phyloP scores from a whole-genome alignment of 2,113 vertebrate species.

The Hippotragus niger region DNA sequence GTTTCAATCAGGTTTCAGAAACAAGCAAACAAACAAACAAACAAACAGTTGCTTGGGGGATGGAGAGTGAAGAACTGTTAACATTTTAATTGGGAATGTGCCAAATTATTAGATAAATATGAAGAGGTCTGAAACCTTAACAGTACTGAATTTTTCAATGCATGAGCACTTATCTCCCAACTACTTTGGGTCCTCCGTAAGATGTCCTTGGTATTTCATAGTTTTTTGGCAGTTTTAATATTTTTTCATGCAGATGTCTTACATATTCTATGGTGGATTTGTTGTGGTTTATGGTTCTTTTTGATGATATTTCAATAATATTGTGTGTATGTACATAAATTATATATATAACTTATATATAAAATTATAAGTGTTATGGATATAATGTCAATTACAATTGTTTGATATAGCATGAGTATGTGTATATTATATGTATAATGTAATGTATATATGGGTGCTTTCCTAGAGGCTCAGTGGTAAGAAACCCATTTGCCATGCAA shows the following conservation, averaged over 20 bases:
- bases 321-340: not conserved
- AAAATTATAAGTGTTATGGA: not conserved
- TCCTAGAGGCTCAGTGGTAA: not conserved
- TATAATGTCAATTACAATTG: not conserved
- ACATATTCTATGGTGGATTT: not conserved
- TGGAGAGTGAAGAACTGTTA: too few relatives aligned
- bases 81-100: not conserved
- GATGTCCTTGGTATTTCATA: not conserved
- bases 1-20: not conserved
- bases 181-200: not conserved
- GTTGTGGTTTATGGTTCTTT: not conserved
- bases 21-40: not conserved
- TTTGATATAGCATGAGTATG: not conserved
- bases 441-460: not conserved
- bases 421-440: not conserved
- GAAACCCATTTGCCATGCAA: rapidly evolving
- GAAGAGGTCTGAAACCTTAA: not conserved
- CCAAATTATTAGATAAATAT: not conserved
- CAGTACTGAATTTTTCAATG: not conserved
- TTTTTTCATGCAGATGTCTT: not conserved
- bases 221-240: not conserved
- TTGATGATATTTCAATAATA: not conserved
- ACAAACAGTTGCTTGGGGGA: not conserved
- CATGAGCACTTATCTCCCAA: not conserved
- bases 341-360: not conserved